Conservation (phyloP, 2,888 invertebrate species). For the Sympetrum striolatum region DNA sequence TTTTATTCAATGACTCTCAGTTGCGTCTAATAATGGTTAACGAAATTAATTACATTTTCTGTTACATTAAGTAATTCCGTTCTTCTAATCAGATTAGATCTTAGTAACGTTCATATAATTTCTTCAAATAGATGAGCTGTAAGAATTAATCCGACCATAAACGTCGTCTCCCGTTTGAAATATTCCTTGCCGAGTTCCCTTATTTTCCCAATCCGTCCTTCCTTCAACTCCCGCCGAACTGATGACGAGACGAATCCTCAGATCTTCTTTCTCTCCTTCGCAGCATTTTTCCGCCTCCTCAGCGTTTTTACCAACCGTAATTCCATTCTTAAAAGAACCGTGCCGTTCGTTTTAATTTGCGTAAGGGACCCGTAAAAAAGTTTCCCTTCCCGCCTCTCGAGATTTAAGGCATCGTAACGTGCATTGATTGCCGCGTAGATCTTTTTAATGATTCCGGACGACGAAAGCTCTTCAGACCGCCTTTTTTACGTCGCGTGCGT, state of each 20-base stretch:
- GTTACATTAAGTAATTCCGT: no score
- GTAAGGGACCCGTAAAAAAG: background rate
- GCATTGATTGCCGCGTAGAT: background rate
- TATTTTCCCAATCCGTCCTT: background rate
- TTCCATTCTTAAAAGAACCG: background rate
- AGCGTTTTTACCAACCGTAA: background rate
- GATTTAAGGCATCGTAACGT: background rate
- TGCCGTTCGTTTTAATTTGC: background rate
- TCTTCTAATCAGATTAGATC: no score
- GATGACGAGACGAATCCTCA: background rate
- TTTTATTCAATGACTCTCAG: no score
- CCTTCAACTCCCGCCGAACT: background rate
- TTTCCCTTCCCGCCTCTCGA: background rate
- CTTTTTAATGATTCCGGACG: background rate
- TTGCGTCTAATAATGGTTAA: no score
- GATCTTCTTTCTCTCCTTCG: background rate
- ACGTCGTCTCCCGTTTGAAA: background rate
- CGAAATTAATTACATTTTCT: no score
- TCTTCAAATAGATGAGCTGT: no score
- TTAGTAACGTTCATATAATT: no score
- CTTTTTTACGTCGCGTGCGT: background rate
- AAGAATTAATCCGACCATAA: background rate
- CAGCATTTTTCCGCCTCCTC: background rate
- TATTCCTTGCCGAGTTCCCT: background rate
- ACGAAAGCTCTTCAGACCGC: background rate